Evolutionary conservation across 2,797 vertebrate genomes (phyloP).

Genomic region (Phoxinus dragarum): DNA sequence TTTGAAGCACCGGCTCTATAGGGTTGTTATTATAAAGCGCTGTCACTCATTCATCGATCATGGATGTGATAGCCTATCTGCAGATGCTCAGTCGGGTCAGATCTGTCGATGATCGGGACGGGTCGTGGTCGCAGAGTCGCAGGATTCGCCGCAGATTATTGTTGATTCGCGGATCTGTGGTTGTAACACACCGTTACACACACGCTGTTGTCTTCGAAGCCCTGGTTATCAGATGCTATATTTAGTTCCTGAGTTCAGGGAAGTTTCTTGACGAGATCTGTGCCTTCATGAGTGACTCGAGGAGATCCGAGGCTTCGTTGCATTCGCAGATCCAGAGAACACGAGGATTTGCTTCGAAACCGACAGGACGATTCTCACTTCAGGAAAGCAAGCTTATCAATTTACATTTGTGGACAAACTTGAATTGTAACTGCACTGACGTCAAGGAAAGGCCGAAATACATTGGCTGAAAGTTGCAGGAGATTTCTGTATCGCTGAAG

Average conservation of each 20-base stretch:
- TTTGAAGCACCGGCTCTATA: not conserved
- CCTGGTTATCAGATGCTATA: constrained; percentile 3
- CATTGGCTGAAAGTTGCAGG: not conserved
- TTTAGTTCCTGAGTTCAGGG: not conserved
- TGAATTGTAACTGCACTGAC: not conserved
- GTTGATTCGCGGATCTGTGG: not conserved
- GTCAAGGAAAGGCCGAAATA: not conserved
- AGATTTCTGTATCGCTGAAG: not conserved
- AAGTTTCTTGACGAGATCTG: constrained; percentile 3
- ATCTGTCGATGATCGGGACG: not conserved
- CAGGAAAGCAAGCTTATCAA: too few species aligned
- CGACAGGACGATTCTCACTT: not conserved
- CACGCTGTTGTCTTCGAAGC: not conserved
- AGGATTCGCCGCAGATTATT: not conserved
- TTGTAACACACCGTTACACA: not conserved
- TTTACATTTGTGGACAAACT: not conserved
- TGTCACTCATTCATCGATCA: not conserved
- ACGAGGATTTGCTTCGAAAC: not conserved
- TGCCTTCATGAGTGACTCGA: not conserved
- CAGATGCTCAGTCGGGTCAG: not conserved
- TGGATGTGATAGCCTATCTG: too few species aligned
- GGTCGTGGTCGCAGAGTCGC: not conserved
- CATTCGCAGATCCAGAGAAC: not conserved
- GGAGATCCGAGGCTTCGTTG: too few species aligned
- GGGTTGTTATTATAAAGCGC: not conserved